Base-by-base conservation (phyloP, 2,797 vertebrate genomes). In the Sebastes nivosus region DNA sequence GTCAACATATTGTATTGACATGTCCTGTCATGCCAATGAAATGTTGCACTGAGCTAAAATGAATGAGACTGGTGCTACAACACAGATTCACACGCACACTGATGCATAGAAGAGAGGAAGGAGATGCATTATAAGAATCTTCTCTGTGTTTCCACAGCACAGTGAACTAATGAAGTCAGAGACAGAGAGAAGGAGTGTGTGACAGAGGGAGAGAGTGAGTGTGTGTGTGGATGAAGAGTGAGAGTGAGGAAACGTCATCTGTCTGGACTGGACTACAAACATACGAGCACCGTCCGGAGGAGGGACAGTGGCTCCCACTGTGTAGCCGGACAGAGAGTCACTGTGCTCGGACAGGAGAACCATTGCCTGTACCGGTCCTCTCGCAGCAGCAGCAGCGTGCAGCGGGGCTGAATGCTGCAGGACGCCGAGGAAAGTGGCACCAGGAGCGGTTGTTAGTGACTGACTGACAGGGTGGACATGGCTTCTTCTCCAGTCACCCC, bases 401-500 rank as follows among this genome's bases (percentile, higher is more conserved):
- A 22, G 70, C 74, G 7, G 60, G 68, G 75, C 72, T 84, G 87
- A 38, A 78, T 59, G 83, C 66, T 66, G 89, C 80, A 72, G 81
- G 83, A 90, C 86, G 32, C 61, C 68, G 85, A 52, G 80, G 71
- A 80, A 81, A 85, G 88, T 79, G 75, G 76, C 75, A 75, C 59
- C 29, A 22, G 76, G 77, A 83, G 64, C 69, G 30, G 75, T 34
- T 72, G 76, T 75, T 42, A 81, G 52, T 52, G 87, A 84, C 9
- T 75, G 55, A 84, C n/a, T 18, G 82, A 36, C 67, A 24, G 58
- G 57, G 59, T 24, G 86, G 87, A 93, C 88, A 97, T 97, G 96
- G 95, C 96, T 89, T 95, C 96, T 82, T 95, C 96, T 81, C 93
- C 93, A 27, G 84, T 91, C 72, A 93, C 86, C 68, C 90, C 94